Evolutionary conservation across 2,797 vertebrate genomes (phyloP).

Genomic region (Oreonectes daqikongensis): DNA sequence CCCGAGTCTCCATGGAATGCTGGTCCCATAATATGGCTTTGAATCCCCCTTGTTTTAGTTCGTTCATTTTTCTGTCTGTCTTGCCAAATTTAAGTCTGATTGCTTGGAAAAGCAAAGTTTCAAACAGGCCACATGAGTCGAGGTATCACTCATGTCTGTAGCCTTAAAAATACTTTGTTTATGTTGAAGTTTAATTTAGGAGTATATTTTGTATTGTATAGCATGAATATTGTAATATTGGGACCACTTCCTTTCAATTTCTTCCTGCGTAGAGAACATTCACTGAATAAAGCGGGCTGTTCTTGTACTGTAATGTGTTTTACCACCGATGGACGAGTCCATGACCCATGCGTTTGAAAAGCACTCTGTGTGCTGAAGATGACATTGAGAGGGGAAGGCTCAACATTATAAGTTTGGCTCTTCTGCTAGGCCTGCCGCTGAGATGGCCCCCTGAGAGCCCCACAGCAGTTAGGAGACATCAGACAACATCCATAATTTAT

Average conservation of each 20-base stretch:
- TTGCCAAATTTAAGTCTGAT: too few relatives aligned
- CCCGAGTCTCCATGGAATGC: too few relatives aligned
- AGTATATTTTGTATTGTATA: neutral
- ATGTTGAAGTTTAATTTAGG: neutral
- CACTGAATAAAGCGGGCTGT: neutral
- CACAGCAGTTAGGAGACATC: constrained; percentile 55
- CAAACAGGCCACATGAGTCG: too few relatives aligned
- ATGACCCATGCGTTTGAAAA: constrained; percentile 31
- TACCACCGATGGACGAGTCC: constrained; percentile 12
- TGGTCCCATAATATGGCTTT: neutral
- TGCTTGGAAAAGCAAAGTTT: too few relatives aligned
- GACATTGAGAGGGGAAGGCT: constrained; percentile 33
- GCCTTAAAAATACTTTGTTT: neutral
- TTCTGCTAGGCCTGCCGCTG: constrained; percentile 35
- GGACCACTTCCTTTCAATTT: neutral
- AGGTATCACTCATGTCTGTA: neutral
- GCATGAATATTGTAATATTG: neutral
- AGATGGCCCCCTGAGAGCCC: constrained; percentile 47
- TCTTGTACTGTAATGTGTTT: constrained; percentile 26
- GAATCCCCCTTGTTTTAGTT: too few relatives aligned
- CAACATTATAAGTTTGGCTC: constrained; percentile 33
- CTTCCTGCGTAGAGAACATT: neutral
- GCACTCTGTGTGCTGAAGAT: constrained; percentile 23
- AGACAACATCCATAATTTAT: constrained; percentile 60
- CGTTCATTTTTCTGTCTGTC: too few relatives aligned